Percentiles rank a stretch among this genome's conserved stretches.
Conservation (phyloP, 2,888 invertebrate genomes). For the Atethmia centrago region DNA sequence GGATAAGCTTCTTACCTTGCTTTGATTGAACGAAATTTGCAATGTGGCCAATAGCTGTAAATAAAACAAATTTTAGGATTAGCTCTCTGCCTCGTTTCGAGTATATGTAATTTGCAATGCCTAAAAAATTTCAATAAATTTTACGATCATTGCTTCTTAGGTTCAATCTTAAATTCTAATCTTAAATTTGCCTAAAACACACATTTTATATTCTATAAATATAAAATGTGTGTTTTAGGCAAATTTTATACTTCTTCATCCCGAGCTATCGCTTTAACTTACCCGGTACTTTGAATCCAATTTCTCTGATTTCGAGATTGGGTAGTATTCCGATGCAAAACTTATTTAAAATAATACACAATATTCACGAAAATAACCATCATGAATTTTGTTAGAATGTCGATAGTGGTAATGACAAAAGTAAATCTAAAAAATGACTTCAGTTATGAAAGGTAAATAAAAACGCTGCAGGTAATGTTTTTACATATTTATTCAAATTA, state of each 20-base stretch:
- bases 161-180: too few species aligned
- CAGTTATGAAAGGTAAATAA: not conserved
- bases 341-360: not conserved
- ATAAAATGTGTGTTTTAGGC: not conserved
- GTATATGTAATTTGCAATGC: constrained; percentile 12
- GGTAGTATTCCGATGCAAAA: not conserved
- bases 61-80: not conserved
- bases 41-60: not conserved
- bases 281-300: not conserved
- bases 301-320: not conserved
- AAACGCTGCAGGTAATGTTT: not conserved
- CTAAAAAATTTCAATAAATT: not conserved
- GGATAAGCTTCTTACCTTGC: constrained; percentile 16
- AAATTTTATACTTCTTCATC: too few species aligned
- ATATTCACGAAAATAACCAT: too few species aligned
- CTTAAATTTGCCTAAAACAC: too few species aligned
- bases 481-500: constrained; percentile 21
- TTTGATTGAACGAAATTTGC: constrained; percentile 1
- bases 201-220: too few species aligned
- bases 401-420: not conserved
- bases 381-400: not conserved
- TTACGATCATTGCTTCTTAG: not conserved
- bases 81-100: constrained; percentile 29
- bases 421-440: not conserved
- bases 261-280: not conserved